A percentile compares a stretch with the other conserved stretches of the same genome.
phyloP scores from a whole-genome alignment of 2,888 invertebrate species.

The Phengaris alcon region DNA sequence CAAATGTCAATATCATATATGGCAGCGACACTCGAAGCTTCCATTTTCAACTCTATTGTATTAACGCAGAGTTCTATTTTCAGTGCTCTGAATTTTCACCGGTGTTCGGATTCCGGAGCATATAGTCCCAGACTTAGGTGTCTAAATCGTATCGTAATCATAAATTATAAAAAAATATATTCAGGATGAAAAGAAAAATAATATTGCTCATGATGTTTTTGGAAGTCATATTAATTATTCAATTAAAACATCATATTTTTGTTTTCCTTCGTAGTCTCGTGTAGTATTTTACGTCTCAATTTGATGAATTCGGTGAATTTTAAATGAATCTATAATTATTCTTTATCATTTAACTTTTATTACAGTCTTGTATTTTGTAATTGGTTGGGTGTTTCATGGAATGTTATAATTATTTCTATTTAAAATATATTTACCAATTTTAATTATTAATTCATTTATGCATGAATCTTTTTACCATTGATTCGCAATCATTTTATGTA shows the following conservation, averaged over 20 bases:
- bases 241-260: not conserved
- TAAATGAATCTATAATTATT: not conserved
- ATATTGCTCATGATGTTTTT: too few relatives aligned
- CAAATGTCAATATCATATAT: too few relatives aligned
- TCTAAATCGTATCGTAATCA: too few relatives aligned
- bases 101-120: too few relatives aligned
- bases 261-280: not conserved
- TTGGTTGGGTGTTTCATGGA: not conserved
- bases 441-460: not conserved
- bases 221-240: too few relatives aligned
- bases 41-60: too few relatives aligned
- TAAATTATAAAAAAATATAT: too few relatives aligned
- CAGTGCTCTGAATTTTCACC: too few relatives aligned
- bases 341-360: not conserved
- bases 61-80: too few relatives aligned
- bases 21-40: too few relatives aligned
- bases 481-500: not conserved
- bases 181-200: too few relatives aligned
- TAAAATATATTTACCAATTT: not conserved
- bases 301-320: not conserved
- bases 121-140: too few relatives aligned
- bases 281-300: slow-evolving; percentile 15
- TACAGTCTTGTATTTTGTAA: not conserved
- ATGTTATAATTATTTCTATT: not conserved
- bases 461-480: not conserved